Base-by-base conservation (phyloP, 2,113 vertebrate genomes). In the Dipodomys merriami region DNA sequence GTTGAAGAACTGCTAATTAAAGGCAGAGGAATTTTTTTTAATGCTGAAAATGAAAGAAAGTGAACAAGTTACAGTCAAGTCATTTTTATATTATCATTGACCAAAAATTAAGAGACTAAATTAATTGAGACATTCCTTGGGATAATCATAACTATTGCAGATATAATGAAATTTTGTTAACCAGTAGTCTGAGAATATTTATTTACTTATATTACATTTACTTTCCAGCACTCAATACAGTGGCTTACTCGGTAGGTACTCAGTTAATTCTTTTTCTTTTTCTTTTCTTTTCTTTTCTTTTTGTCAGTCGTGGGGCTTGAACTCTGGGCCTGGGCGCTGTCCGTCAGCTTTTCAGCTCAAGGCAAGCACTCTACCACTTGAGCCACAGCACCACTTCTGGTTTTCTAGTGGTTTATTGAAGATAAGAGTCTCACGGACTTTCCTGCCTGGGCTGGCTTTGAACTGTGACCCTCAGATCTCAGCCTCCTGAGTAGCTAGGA, bases 91-190 rank as follows among this genome's bases (percentile, higher is more conserved):
- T 76, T 83, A 67, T 81, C 4, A 83, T 82, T 39, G 91, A 65
- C 9, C 39, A 67, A 83, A 84, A 83, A 19, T 57, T 57, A 16
- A 71, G 71, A 74, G 35, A 88, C 39, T 62, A 86, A 92, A 72
- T 94, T 82, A 95, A 74, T 91, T 69, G 57, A 89, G 16, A 15
- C n/a, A 60, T 67, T 83, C n/a, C 73, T 5, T 86, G 76, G n/a
- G 30, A 29, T 87, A 64, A n/a, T 74, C 20, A 71, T 25, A 88
- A 44, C 18, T 25, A 23, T 30, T 82, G 19, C 30, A 39, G 46
- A 84, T 30, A 73, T 57, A 68, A 35, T 12, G 12, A 73, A 60
- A 46, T 10, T 19, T 49, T 33, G n/a, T 39, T 65, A 60, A 2
- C 25, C 78, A 44, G 22, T 72, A 7, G 86, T 85, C 10, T 80